Percentiles rank a stretch among this genome's conserved stretches.
These are phyloP conservation scores for Cynaeus angustus DNA, from an alignment of 2,888 invertebrate genomes.

Conservation along the genomic window DNA sequence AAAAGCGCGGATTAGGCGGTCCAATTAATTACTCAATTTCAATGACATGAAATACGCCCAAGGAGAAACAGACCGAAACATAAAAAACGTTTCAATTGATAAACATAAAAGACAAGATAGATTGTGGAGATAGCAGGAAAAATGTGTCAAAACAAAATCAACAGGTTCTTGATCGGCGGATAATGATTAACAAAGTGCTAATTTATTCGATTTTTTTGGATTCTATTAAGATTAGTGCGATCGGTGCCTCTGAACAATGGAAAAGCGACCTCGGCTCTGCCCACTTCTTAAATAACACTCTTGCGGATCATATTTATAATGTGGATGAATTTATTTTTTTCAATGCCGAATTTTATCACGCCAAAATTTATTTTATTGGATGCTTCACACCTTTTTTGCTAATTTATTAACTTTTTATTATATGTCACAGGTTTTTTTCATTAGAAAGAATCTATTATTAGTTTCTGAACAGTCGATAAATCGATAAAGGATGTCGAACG, in stretches of 20 bases:
- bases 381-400: conserved; percentile 21
- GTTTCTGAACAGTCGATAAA: conserved; percentile 3
- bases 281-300: conserved; percentile 18
- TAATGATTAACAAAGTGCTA: conserved; percentile 34
- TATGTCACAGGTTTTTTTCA: background rate
- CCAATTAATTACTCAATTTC: conserved; percentile 37
- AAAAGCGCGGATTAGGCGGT: conserved; percentile 3
- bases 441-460: no score
- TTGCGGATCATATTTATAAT: conserved; percentile 1
- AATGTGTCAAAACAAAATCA: conserved; percentile 42
- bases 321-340: background rate
- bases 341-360: conserved; percentile 6
- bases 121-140: conserved; percentile 30
- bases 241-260: conserved; percentile 25
- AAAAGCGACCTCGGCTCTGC: conserved; percentile 28
- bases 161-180: conserved; percentile 33
- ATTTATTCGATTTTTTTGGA: conserved; percentile 33
- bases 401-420: conserved; percentile 16
- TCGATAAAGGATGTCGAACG: background rate
- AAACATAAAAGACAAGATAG: conserved; percentile 30
- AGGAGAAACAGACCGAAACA: conserved; percentile 6
- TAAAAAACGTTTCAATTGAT: conserved; percentile 16
- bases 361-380: conserved; percentile 22
- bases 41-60: conserved; percentile 40
- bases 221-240: conserved; percentile 5